These are phyloP conservation scores for Diabrotica virgifera DNA, from an alignment of 1,140 invertebrate species.

Conservation along the genomic window DNA sequence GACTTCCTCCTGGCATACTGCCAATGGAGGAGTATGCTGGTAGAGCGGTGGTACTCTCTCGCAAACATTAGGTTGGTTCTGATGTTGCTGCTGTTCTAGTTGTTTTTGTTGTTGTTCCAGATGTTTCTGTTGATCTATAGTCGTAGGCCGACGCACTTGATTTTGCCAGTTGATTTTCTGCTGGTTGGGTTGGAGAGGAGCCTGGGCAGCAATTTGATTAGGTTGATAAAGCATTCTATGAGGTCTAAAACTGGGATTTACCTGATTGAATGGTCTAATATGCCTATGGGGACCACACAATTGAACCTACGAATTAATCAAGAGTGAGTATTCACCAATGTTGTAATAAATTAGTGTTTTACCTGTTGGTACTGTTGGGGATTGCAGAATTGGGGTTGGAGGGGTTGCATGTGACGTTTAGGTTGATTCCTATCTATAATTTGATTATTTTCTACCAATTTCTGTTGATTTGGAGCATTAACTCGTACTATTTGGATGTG, in stretches of 20 bases:
- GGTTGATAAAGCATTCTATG: constrained; percentile 26
- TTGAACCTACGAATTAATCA: constrained; percentile 23
- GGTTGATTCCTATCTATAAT: constrained; percentile 27
- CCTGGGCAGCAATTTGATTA: constrained; percentile 28
- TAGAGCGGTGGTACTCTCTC: constrained; percentile 70
- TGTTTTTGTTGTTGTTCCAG: constrained; percentile 44
- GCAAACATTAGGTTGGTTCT: constrained; percentile 47
- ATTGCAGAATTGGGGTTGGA: constrained; percentile 33
- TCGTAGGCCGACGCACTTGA: constrained; percentile 15
- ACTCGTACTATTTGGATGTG: constrained; percentile 39
- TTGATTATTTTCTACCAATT: constrained; percentile 1
- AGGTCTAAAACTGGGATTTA: constrained; percentile 30
- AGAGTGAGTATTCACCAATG: not conserved
- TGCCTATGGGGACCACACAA: constrained; percentile 49
- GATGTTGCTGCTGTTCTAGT: constrained; percentile 34
- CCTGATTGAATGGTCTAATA: constrained; percentile 49
- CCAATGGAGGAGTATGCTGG: constrained; percentile 60
- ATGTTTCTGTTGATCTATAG: constrained; percentile 28
- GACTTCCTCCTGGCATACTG: constrained; percentile 62
- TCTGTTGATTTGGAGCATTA: constrained; percentile 31
- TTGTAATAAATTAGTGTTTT: not conserved
- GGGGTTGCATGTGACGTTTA: constrained; percentile 39
- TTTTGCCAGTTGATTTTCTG: constrained; percentile 31
- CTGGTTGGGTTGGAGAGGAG: constrained; percentile 17
- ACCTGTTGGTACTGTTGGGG: constrained; percentile 35